phyloP scores from a whole-genome alignment of 2,797 vertebrate genomes.

The Kryptopterus vitreolus region DNA sequence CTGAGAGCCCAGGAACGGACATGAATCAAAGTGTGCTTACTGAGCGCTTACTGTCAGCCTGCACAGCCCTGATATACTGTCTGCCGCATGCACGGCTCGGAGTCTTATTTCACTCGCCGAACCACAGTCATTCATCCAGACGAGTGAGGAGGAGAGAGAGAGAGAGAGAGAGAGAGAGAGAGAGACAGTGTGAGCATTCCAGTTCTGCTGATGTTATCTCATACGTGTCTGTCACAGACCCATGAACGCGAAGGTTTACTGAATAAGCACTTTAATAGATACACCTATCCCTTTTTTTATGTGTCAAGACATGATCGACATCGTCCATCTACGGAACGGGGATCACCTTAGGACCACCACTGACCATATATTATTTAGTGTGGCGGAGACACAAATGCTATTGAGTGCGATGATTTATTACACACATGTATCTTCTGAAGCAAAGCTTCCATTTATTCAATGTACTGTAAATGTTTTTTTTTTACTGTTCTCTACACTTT shows the following conservation, averaged over 20 bases:
- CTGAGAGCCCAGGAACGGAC: neutral
- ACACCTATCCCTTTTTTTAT: neutral
- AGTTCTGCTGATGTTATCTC: constrained; percentile 5
- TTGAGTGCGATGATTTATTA: neutral
- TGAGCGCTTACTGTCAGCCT: constrained; percentile 32
- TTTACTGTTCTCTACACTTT: too few species aligned
- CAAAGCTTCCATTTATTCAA: too few species aligned
- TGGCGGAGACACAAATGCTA: neutral
- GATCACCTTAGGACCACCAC: constrained; percentile 1
- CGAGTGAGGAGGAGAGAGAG: neutral
- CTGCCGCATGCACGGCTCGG: constrained; percentile 3
- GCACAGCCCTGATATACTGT: constrained; percentile 37
- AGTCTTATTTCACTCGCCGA: constrained; percentile 26
- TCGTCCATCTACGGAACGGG: neutral
- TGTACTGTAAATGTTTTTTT: neutral
- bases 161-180: neutral
- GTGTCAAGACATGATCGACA: constrained; percentile 1
- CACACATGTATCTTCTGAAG: neutral
- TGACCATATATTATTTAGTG: neutral
- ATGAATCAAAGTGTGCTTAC: constrained; percentile 47
- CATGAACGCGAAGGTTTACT: neutral
- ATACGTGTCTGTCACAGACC: constrained; percentile 5
- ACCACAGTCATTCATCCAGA: constrained; percentile 20
- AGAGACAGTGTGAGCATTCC: neutral
- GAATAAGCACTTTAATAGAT: neutral